phyloP scores from a whole-genome alignment of 2,113 vertebrate species.

The Peromyscus californicus region DNA sequence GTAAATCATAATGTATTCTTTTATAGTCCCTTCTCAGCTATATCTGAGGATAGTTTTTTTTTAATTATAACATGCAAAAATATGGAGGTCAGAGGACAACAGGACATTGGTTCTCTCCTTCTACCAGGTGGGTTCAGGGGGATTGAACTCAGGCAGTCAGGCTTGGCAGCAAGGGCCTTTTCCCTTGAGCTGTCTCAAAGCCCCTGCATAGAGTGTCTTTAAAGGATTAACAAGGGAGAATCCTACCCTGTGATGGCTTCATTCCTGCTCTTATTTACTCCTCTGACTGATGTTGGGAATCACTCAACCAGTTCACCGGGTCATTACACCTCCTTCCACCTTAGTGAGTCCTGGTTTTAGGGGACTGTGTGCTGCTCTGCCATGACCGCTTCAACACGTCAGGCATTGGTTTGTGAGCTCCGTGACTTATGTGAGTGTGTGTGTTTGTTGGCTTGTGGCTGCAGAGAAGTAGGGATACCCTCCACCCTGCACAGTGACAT shows the following conservation, averaged over 20 bases:
- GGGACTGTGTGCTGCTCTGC: not conserved
- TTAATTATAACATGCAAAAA: not conserved
- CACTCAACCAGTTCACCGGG: not conserved
- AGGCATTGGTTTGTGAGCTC: not conserved
- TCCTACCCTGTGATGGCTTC: not conserved
- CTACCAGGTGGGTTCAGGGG: no score
- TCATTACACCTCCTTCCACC: not conserved
- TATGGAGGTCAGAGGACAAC: not conserved
- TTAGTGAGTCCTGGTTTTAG: slow-evolving; percentile 5
- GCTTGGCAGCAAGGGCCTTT: not conserved
- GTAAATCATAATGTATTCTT: not conserved
- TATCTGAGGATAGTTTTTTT: not conserved
- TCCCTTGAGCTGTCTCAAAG: no score
- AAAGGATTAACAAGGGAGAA: slow-evolving; percentile 35
- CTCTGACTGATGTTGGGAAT: not conserved
- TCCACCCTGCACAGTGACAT: not conserved
- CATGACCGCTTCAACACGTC: not conserved
- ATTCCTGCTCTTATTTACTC: not conserved
- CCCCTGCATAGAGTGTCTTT: not conserved
- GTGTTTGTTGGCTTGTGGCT: not conserved
- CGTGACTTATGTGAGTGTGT: not conserved
- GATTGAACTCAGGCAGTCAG: no score
- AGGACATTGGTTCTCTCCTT: not conserved
- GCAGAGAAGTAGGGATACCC: not conserved
- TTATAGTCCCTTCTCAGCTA: not conserved